Conservation (phyloP, 2,113 vertebrate species). For the Campylomormyrus tamandua region DNA sequence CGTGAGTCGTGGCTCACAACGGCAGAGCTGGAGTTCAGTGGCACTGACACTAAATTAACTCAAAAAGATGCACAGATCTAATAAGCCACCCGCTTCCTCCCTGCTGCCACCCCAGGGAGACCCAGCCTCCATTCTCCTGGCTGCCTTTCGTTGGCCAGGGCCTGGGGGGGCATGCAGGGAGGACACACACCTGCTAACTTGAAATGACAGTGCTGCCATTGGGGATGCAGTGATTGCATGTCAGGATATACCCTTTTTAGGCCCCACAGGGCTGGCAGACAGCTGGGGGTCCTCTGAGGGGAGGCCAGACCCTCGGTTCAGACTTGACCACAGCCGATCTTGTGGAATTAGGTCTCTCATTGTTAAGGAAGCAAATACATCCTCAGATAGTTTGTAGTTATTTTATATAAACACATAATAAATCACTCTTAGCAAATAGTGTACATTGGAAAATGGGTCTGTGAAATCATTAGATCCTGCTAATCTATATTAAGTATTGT, state of each 20-base stretch:
- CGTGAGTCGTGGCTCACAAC: not conserved
- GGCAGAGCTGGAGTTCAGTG: not conserved
- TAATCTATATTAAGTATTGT: not conserved
- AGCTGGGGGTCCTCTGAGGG: not conserved
- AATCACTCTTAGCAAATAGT: not conserved
- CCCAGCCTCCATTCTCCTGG: not conserved
- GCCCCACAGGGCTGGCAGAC: not conserved
- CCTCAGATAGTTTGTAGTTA: not conserved
- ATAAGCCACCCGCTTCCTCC: not conserved
- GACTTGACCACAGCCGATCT: not conserved
- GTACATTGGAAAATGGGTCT: not conserved
- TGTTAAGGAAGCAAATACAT: not conserved
- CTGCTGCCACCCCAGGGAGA: not conserved
- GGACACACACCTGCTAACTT: not conserved
- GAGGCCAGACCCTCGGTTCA: not conserved
- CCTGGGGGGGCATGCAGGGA: not conserved
- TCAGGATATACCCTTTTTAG: not conserved
- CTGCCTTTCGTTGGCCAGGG: not conserved
- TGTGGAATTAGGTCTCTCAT: not conserved
- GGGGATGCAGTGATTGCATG: not conserved
- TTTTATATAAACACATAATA: not conserved
- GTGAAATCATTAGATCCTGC: not conserved
- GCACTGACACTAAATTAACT: not conserved
- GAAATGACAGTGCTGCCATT: not conserved
- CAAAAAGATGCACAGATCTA: not conserved